phyloP scores from a whole-genome alignment of 2,797 vertebrate genomes.

The Sebastes matsubarae region DNA sequence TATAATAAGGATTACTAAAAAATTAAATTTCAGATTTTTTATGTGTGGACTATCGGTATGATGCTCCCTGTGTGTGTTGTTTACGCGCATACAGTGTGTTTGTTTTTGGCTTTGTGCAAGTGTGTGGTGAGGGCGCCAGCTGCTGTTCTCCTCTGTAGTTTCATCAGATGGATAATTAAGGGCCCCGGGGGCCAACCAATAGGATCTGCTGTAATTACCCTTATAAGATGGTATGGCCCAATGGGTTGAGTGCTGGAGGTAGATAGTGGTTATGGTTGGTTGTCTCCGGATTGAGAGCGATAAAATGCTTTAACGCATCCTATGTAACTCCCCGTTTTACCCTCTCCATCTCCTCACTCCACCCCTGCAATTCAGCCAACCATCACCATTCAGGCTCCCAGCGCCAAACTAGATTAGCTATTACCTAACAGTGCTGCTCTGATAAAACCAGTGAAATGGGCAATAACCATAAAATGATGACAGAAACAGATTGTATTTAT shows the following conservation, averaged over 20 bases:
- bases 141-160: conserved; percentile 44
- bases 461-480: conserved; percentile 64
- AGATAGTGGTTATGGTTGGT: conserved; percentile 66
- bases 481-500: conserved; percentile 58
- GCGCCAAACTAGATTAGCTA: conserved; percentile 58
- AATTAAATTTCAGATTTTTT: not conserved
- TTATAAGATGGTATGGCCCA: conserved; percentile 54
- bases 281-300: conserved; percentile 70
- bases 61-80: conserved; percentile 7
- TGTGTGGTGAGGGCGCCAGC: conserved; percentile 42
- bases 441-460: conserved; percentile 65
- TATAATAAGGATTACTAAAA: not conserved
- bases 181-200: conserved; percentile 61
- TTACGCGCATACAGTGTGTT: not conserved
- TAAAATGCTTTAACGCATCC: conserved; percentile 63
- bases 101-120: conserved; percentile 11
- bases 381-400: conserved; percentile 35
- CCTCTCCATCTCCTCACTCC: conserved; percentile 20
- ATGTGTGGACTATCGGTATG: not conserved
- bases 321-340: conserved; percentile 34
- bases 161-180: conserved; percentile 73
- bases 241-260: conserved; percentile 51
- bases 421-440: conserved; percentile 51
- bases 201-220: conserved; percentile 75
- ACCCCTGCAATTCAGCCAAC: conserved; percentile 49